These are phyloP conservation scores for Zophobas morio DNA, from an alignment of 1,140 invertebrate genomes.

Conservation along the genomic window DNA sequence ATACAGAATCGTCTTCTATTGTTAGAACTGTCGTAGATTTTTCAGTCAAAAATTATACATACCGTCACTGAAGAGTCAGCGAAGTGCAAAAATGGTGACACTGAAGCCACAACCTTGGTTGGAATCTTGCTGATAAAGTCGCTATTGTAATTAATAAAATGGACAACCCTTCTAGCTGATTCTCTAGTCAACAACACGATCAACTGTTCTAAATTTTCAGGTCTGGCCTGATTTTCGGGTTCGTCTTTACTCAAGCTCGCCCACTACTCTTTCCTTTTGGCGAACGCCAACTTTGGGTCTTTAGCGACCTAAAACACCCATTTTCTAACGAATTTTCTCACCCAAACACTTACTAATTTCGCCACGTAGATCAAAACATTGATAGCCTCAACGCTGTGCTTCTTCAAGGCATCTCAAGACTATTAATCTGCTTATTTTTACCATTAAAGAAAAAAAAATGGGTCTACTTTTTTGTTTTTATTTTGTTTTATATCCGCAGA, in stretches of 20 bases:
- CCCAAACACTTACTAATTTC: conserved; percentile 76
- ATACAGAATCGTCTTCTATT: too few species aligned
- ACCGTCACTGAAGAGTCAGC: conserved; percentile 62
- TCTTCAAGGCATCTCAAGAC: conserved; percentile 73
- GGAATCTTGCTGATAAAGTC: conserved; percentile 73
- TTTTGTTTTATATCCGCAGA: too few species aligned
- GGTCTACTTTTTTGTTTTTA: too few species aligned
- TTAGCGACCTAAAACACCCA: conserved; percentile 75
- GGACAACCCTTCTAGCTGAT: conserved; percentile 81
- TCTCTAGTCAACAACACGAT: conserved; percentile 81
- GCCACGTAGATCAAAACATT: conserved; percentile 81
- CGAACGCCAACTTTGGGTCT: conserved; percentile 81
- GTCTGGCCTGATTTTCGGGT: conserved; percentile 86
- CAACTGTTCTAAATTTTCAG: conserved; percentile 81
- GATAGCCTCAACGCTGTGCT: conserved; percentile 84
- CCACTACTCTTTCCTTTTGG: conserved; percentile 82
- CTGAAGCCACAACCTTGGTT: conserved; percentile 52
- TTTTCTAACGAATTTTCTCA: background rate
- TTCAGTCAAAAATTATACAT: background rate
- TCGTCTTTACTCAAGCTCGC: conserved; percentile 79
- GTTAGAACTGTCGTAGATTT: too few species aligned
- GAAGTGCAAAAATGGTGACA: conserved; percentile 48
- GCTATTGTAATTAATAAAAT: conserved; percentile 80
- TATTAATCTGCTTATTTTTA: too few species aligned
- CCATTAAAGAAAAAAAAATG: too few species aligned